Evolutionary conservation across 2,888 invertebrate genomes (phyloP), one percentile per base, ranked within the genome.

Genomic region (Callyntrura sp.): DNA sequence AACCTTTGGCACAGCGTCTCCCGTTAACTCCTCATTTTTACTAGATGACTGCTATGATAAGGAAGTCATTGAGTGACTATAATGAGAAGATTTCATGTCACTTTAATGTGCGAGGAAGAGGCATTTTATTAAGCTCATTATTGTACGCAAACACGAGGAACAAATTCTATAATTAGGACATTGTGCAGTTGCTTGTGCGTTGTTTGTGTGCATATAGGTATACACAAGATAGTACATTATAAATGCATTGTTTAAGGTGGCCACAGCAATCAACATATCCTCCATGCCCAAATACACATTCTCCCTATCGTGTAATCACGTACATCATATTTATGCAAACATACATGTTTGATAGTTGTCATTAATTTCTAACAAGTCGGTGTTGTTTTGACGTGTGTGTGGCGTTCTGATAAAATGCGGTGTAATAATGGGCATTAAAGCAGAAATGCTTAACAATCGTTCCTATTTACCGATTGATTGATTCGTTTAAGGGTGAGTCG

Each of bases 11-110:
- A 25, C 55, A 57, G 78, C 35, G 35, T 17, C 35, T 35, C 43
- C 28, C 6, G 43, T 43, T 3, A 12, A 17, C 45, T 43, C 35
- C n/a, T 86, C 43, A 25, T 51, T 73, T 9, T 25, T 65, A 55
- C 78, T 70, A 78, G 89, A 89, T 89, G 83, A 35, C 35, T 6
- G 79, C 51, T 65, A 68, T 85, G 90, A 90, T 90, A 90, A 90
- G 90, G 90, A 90, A 90, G 90, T 90, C 85, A 85, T 35, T 85
- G 90, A 90, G 48, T 51, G 51, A 60, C 45, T 76, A 82, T 90
- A 90, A 90, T 90, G 81, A 90, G 89, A 85, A 76, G 84, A 90
- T 90, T 83, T 90, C 79, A 85, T 90, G 85, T 85, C 73, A 90
- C 28, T 78, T 62, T 88, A 88, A 88, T 84, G 88, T 88, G 88